phyloP scores from a whole-genome alignment of 2,113 vertebrate species.

The Patagioenas fasciata region DNA sequence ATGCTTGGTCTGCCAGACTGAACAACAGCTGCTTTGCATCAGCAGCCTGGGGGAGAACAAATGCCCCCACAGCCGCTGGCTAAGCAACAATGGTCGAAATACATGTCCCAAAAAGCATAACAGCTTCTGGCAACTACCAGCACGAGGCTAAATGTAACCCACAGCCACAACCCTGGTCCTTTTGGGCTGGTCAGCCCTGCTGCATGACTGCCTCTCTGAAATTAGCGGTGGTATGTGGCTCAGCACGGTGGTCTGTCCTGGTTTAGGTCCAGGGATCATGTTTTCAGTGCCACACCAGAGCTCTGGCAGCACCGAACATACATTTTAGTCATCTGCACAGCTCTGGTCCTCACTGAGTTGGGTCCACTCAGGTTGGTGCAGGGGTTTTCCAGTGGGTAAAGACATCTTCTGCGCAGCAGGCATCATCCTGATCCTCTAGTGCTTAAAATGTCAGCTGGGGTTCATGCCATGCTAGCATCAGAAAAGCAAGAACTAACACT shows the following conservation, averaged over 20 bases:
- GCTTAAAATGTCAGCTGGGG: background rate
- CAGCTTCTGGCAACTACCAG: background rate
- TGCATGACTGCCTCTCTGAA: background rate
- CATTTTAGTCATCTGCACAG: background rate
- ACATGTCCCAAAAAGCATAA: background rate
- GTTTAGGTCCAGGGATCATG: fast-evolving
- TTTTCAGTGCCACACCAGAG: background rate
- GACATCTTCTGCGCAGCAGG: background rate
- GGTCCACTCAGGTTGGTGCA: background rate
- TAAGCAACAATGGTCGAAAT: background rate
- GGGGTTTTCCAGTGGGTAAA: background rate
- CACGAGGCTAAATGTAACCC: background rate
- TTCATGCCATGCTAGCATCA: background rate
- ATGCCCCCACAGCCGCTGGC: background rate
- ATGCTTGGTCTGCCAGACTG: background rate
- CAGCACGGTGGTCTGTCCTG: fast-evolving
- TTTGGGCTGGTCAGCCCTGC: fast-evolving
- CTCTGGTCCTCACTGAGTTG: background rate
- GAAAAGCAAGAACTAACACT: background rate
- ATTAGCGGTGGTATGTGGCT: background rate
- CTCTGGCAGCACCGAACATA: background rate
- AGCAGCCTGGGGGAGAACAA: background rate
- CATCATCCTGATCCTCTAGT: background rate
- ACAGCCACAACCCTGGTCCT: background rate
- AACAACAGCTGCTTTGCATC: background rate